Conservation (phyloP, 2,113 vertebrate genomes). For the Syrrhaptes paradoxus region DNA sequence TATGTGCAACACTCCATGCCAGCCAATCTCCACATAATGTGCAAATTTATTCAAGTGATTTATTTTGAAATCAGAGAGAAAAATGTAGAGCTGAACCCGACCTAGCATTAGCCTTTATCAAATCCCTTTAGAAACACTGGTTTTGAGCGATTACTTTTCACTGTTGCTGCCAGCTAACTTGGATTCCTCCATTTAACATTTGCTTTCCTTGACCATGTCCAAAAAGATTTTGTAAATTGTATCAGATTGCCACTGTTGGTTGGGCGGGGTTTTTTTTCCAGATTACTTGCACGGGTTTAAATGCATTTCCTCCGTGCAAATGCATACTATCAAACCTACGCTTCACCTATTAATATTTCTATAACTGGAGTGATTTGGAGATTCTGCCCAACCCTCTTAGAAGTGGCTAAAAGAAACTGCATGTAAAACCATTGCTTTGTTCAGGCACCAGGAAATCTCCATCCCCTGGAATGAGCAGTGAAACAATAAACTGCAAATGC, state of each 20-base stretch:
- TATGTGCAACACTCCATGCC: background rate
- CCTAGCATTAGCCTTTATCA: background rate
- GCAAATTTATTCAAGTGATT: background rate
- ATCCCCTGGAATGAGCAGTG: background rate
- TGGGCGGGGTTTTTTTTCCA: background rate
- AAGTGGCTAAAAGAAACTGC: background rate
- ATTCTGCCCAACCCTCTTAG: fast-evolving
- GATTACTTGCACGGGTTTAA: background rate
- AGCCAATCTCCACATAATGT: background rate
- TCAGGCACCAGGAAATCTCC: background rate
- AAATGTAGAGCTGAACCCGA: background rate
- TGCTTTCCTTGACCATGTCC: background rate
- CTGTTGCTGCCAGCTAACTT: background rate
- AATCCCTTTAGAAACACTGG: background rate
- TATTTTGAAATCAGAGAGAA: background rate
- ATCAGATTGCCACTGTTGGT: background rate
- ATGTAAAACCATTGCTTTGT: background rate
- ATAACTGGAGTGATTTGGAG: background rate
- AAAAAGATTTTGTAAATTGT: background rate
- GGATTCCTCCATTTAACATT: background rate
- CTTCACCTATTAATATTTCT: background rate
- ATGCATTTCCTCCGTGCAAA: background rate
- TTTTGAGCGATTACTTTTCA: background rate
- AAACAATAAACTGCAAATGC: background rate
- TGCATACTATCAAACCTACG: background rate